Conservation (phyloP, 2,797 vertebrate genomes). For the Hydrolagus colliei region DNA sequence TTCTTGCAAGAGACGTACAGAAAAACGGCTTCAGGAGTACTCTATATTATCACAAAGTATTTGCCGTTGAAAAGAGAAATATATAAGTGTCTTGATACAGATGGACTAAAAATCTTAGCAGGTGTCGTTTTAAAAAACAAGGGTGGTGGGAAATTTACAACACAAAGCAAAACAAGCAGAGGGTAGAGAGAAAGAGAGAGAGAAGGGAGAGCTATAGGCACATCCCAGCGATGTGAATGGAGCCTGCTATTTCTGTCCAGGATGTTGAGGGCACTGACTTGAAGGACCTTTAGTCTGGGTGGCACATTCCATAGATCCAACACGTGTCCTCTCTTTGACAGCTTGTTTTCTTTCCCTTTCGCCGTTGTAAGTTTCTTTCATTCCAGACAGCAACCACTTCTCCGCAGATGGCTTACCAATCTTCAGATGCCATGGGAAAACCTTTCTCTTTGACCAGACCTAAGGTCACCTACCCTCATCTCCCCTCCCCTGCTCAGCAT, state of each 20-base stretch:
- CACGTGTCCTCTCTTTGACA: conserved; percentile 21
- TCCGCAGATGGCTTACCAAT: neutral
- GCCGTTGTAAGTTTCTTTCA: conserved; percentile 19
- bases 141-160: conserved; percentile 20
- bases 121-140: conserved; percentile 21
- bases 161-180: conserved; percentile 23
- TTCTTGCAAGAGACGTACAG: too few species aligned
- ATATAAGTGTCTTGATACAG: conserved; percentile 13
- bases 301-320: conserved; percentile 24
- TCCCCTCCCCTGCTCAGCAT: too few species aligned
- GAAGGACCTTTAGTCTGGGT: conserved; percentile 25
- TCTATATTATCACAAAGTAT: too few species aligned
- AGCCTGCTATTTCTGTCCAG: conserved; percentile 29
- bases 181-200: neutral
- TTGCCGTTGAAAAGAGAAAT: neutral
- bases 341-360: conserved; percentile 19
- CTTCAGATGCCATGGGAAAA: too few species aligned
- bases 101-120: conserved; percentile 10
- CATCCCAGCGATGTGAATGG: conserved; percentile 15
- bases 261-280: conserved; percentile 10
- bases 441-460: too few species aligned
- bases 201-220: neutral
- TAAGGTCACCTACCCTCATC: too few species aligned
- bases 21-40: too few species aligned
- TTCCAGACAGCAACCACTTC: conserved; percentile 12